Evolutionary conservation across 2,797 vertebrate species (phyloP), one percentile per base, ranked within the genome.

Genomic region (Peromyscus melanophrys): DNA sequence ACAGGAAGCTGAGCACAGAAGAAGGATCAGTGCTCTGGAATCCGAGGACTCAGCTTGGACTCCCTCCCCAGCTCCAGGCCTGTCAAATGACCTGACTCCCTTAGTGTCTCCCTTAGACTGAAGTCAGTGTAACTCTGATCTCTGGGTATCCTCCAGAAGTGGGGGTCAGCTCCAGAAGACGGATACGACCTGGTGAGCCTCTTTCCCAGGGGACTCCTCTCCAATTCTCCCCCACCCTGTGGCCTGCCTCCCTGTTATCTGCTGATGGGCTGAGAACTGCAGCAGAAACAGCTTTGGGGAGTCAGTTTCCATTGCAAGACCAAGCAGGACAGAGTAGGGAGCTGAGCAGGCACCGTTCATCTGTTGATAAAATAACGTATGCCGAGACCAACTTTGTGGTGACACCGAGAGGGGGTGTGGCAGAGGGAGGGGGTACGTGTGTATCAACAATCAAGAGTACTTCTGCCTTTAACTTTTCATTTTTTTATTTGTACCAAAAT

Each of bases 401-500:
- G 96, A 97, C 88, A 92, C 88, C 93, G 94, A 11, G 77, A 55
- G 49, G 55, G 95, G 71, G 37, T 57, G 55, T 13, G 31, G 37
- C 1, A 67, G 94, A 1, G 5, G 77, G 95, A 96, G 92, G 59
- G 71, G 23, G 21, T 23, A 0, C 1, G 0, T 0, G 0, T 0
- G 0, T 77, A 96, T 96, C 95, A 57, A 95, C 98, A 98, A 82
- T 23, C 91, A 84, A 94, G 73, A 84, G 86, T 69, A 75, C 92
- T 90, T 76, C 90, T 97, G 93, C 98, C 95, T 98, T 98, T 98
- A 98, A 95, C 94, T 98, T 95, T 96, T 98, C 34, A 5, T 96
- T 76, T 55, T 98, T 97, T 83, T 98, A 97, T 98, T 98, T 99
- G 97, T 97, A 98, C 96, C 97, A 97, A 98, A 98, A 97, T 0